Evolutionary conservation across 2,797 vertebrate species (phyloP).

Genomic region (Numenius phaeopus): DNA sequence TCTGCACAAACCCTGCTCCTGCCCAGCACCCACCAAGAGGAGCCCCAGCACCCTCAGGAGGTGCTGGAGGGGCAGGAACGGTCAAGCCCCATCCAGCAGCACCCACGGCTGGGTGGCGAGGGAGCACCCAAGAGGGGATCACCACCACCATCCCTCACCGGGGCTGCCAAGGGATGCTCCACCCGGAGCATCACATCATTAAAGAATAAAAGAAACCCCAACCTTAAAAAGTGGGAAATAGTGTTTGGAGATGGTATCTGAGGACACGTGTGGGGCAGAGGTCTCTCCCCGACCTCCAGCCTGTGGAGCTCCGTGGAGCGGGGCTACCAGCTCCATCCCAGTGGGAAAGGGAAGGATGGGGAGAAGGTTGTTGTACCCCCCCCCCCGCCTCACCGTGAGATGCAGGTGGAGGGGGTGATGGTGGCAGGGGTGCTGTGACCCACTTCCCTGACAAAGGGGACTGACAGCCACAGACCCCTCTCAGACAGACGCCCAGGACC

Average conservation of each 20-base stretch:
- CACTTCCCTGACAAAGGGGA: constrained; percentile 23
- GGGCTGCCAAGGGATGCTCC: background rate
- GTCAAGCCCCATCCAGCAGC: background rate
- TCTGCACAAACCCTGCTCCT: background rate
- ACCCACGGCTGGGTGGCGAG: accelerated
- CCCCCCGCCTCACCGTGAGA: accelerated
- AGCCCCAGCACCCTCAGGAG: background rate
- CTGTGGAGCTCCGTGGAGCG: background rate
- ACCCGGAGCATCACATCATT: background rate
- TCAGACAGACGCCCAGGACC: background rate
- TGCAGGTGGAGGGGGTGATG: background rate
- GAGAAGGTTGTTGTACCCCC: background rate
- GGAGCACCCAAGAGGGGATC: background rate
- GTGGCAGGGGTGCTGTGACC: background rate
- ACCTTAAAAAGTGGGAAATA: background rate
- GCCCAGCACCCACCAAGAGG: background rate
- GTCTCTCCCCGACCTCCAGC: background rate
- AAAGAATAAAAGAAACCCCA: background rate
- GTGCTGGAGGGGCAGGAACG: accelerated
- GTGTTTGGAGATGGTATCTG: background rate
- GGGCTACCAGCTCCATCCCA: accelerated
- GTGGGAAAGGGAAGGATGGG: background rate
- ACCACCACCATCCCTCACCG: accelerated
- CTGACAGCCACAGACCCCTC: background rate
- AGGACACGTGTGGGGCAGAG: accelerated